These are phyloP conservation scores for Drosophila formosana DNA, from an alignment of 2,888 invertebrate species.

Conservation along the genomic window DNA sequence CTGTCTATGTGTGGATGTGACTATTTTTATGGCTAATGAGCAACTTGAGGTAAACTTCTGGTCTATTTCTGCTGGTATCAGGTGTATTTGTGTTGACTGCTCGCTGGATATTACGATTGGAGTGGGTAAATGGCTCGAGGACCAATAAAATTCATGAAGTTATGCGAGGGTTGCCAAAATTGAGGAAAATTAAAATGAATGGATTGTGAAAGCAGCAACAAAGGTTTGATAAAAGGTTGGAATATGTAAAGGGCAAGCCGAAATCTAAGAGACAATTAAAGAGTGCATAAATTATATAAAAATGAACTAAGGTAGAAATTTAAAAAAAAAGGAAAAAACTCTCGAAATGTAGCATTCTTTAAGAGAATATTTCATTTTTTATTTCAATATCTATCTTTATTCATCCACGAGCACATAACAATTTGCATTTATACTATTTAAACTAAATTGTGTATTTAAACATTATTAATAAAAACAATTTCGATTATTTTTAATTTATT, in stretches of 20 bases:
- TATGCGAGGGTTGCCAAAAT: constrained; percentile 38
- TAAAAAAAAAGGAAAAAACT: no score
- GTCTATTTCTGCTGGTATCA: constrained; percentile 49
- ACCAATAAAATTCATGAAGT: constrained; percentile 63
- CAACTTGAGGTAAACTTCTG: constrained; percentile 59
- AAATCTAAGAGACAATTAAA: neutral
- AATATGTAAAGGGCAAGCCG: neutral
- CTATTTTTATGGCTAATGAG: constrained; percentile 78
- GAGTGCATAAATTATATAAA: neutral
- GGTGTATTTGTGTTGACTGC: constrained; percentile 43
- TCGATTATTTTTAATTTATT: no score
- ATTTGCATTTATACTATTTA: no score
- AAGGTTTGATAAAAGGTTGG: neutral
- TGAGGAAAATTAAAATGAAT: constrained; percentile 64
- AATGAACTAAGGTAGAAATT: no score
- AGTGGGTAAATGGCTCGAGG: constrained; percentile 26
- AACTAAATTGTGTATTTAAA: no score
- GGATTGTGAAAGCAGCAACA: neutral
- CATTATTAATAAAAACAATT: no score
- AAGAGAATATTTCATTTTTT: no score
- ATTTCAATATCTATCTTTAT: no score
- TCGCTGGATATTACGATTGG: constrained; percentile 16
- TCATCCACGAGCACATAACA: no score
- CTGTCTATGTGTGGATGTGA: constrained; percentile 58
- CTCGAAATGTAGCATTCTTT: no score